A percentile compares a stretch with the other conserved stretches of the same genome.
These are phyloP conservation scores for Leuctra nigra DNA, from an alignment of 2,888 invertebrate genomes.

Conservation along the genomic window DNA sequence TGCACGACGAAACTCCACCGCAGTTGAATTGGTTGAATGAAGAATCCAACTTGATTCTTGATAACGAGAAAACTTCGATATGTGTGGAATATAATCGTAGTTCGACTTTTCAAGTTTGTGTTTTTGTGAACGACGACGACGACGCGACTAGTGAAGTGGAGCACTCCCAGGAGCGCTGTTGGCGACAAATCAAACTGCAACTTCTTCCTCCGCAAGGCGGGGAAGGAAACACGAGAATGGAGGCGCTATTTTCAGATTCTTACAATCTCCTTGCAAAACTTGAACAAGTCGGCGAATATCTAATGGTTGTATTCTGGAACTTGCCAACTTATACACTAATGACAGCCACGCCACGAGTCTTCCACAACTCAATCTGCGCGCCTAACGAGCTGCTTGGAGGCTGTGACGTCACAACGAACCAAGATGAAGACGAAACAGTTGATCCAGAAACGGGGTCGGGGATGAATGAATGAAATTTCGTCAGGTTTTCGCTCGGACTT, in stretches of 20 bases:
- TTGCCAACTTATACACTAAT: too few relatives aligned
- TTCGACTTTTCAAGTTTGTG: background rate
- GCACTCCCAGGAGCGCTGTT: conserved; percentile 1
- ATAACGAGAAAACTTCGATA: conserved; percentile 18
- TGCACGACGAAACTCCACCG: background rate
- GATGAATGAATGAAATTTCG: conserved; percentile 8
- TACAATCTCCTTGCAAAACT: background rate
- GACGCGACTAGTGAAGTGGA: background rate
- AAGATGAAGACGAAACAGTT: too few relatives aligned
- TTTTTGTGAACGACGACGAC: background rate
- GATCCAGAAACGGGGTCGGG: too few relatives aligned
- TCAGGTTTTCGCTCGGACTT: conserved; percentile 2
- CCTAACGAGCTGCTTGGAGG: too few relatives aligned
- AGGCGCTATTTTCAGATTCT: conserved; percentile 9
- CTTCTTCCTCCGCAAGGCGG: background rate
- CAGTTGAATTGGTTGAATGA: background rate
- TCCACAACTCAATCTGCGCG: too few relatives aligned
- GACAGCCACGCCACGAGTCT: too few relatives aligned
- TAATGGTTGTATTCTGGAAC: too few relatives aligned
- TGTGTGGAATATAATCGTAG: background rate
- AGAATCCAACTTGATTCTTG: conserved; percentile 11
- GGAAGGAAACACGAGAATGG: background rate
- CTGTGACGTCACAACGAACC: too few relatives aligned
- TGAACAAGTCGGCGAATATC: background rate
- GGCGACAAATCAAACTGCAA: conserved; percentile 5